Conservation (phyloP, 1,140 invertebrate genomes). For the Heliconius eleuchia region DNA sequence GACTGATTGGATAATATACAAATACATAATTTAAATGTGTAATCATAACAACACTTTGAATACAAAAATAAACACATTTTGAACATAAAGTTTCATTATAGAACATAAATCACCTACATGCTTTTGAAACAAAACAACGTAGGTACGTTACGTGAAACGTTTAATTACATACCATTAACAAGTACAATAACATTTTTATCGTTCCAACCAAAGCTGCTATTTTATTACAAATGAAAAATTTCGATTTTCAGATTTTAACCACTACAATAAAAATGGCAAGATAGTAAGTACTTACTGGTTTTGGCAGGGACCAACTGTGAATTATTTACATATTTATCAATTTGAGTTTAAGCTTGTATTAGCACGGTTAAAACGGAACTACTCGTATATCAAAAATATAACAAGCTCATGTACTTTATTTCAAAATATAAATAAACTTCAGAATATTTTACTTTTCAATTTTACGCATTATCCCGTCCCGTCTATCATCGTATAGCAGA, state of each 20-base stretch:
- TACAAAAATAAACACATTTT: not conserved
- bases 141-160: not conserved
- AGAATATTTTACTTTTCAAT: no score
- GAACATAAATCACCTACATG: not conserved
- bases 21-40: not conserved
- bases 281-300: not conserved
- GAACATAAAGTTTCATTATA: not conserved
- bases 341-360: constrained; percentile 5
- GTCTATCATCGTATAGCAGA: no score
- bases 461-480: not conserved
- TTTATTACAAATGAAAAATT: constrained; percentile 14
- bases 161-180: constrained; percentile 27
- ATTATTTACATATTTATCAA: constrained; percentile 21
- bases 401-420: not conserved
- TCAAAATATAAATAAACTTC: not conserved
- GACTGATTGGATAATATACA: not conserved
- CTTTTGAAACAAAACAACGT: constrained; percentile 3
- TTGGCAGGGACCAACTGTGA: constrained; percentile 18
- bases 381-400: not conserved
- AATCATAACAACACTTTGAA: not conserved
- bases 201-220: not conserved
- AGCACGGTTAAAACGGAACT: not conserved
- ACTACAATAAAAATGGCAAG: not conserved
- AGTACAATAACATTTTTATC: constrained; percentile 26
- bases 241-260: not conserved